Percentiles rank a stretch among this genome's conserved stretches.
Evolutionary conservation across 2,113 vertebrate genomes (phyloP).

Genomic region (Pipa parva): DNA sequence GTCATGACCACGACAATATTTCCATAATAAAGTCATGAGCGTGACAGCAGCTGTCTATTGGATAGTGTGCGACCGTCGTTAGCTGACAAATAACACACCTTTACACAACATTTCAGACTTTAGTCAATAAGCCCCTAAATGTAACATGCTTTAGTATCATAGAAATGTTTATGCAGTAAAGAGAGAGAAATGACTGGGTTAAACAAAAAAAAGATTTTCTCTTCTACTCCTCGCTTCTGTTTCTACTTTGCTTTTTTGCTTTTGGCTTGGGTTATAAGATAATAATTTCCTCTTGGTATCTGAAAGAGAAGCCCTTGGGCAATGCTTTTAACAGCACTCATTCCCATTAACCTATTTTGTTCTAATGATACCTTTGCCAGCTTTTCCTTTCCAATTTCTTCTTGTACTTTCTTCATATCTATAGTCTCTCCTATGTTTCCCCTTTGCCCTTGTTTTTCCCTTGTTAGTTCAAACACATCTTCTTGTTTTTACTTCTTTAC

Average conservation of each 20-base stretch:
- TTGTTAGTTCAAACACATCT: constrained; percentile 13
- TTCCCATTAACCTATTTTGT: constrained; percentile 43
- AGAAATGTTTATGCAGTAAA: too few species aligned
- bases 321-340: constrained; percentile 43
- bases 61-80: too few species aligned
- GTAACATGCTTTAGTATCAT: too few species aligned
- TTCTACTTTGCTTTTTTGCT: constrained; percentile 29
- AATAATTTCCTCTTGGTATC: constrained; percentile 40
- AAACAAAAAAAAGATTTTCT: background rate
- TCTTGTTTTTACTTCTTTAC: background rate
- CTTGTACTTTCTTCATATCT: constrained; percentile 14
- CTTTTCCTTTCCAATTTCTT: constrained; percentile 27
- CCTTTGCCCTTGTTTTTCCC: constrained; percentile 30
- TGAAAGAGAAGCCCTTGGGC: constrained; percentile 39
- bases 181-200: too few species aligned
- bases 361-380: constrained; percentile 38
- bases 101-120: too few species aligned
- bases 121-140: too few species aligned
- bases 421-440: background rate
- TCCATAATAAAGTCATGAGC: too few species aligned
- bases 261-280: constrained; percentile 27
- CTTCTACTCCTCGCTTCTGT: background rate
- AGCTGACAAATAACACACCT: too few species aligned
- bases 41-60: too few species aligned
- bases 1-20: too few species aligned